Conservation (phyloP, 2,888 invertebrate species). For the Xanthorhoe spadicearia region DNA sequence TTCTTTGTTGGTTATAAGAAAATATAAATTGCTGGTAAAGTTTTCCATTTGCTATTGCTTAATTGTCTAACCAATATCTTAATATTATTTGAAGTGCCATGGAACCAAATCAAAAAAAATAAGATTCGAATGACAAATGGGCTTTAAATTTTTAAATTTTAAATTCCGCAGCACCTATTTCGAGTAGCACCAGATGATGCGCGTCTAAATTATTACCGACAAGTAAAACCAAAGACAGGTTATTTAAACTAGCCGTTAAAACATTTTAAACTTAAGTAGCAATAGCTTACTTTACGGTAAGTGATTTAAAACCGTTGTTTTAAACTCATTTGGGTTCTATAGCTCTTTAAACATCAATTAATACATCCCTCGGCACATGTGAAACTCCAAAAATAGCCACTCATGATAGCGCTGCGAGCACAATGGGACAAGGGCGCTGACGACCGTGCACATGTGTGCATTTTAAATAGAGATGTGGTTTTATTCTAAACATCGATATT, state of each 20-base stretch:
- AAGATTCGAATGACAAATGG: no score
- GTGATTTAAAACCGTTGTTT: slow-evolving; percentile 16
- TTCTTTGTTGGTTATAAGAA: slow-evolving; percentile 10
- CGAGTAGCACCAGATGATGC: no score
- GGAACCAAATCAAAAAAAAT: no score
- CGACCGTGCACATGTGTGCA: slow-evolving; percentile 44
- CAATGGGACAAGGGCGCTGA: slow-evolving; percentile 44
- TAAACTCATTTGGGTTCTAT: slow-evolving; percentile 23
- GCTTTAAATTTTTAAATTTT: no score
- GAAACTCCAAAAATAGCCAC: slow-evolving; percentile 46
- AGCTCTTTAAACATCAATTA: slow-evolving; percentile 38
- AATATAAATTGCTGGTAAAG: neutral
- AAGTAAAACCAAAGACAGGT: no score
- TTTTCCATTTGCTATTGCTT: neutral
- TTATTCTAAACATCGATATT: slow-evolving; percentile 1
- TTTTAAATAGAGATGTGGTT: slow-evolving; percentile 29
- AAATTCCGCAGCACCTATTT: no score
- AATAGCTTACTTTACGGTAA: slow-evolving; percentile 2
- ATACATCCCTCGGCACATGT: slow-evolving; percentile 32
- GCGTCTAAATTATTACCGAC: no score
- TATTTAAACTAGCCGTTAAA: no score
- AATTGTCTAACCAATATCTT: no score
- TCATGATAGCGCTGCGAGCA: slow-evolving; percentile 40
- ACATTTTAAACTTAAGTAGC: neutral
- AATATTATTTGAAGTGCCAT: no score